Base-by-base conservation (phyloP, 2,888 invertebrate genomes). In the Caenorhabditis japonica region DNA sequence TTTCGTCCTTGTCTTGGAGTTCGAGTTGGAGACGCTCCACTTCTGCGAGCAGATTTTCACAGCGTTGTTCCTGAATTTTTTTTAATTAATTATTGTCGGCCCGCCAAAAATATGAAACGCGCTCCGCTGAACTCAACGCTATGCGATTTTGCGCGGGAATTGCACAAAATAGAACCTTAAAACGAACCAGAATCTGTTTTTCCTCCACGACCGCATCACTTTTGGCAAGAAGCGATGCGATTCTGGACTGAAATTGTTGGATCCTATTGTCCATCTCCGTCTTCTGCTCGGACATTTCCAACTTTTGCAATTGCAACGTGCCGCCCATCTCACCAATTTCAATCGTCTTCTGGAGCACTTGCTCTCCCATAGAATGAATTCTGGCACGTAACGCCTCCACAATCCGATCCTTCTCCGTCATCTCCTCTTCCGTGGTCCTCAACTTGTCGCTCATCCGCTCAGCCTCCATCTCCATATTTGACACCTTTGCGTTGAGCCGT, bases 381-480 rank as follows among this genome's bases (percentile, higher is more conserved):
- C 30, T 30, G 30, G 7, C 30, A 30, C 7, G 30, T 30, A 10
- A n/a, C n/a, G n/a, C n/a, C n/a, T n/a, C n/a, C 30, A 7, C 30
- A 30, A 7, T 30, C 30, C 10, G 30, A 7, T 30, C 30, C 30
- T n/a, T n/a, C n/a, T 30, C 30, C 10, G 30, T 30, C 30, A 7
- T 30, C 30, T 30, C 7, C 30, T 30, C 30, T 10, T 7, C 5
- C 30, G 7, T 5, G 7, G 30, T 30, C 30, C 7, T 30, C 10
- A 7, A 10, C 30, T 55, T 43, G 0, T 8, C 17, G 3, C 12
- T 15, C 17, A 72, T 10, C 10, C 15, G 4, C 3, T 46, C 21
- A 12, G 46, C 43, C 43, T 30, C 33, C 21, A 47, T 41, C 25
- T 60, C 43, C 5, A 72, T 34, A 3, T 43, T n/a, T 0, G n/a